Percentiles rank a stretch among this genome's conserved stretches.
Conservation (phyloP, 1,140 invertebrate species). For the Diorhabda sublineata region DNA sequence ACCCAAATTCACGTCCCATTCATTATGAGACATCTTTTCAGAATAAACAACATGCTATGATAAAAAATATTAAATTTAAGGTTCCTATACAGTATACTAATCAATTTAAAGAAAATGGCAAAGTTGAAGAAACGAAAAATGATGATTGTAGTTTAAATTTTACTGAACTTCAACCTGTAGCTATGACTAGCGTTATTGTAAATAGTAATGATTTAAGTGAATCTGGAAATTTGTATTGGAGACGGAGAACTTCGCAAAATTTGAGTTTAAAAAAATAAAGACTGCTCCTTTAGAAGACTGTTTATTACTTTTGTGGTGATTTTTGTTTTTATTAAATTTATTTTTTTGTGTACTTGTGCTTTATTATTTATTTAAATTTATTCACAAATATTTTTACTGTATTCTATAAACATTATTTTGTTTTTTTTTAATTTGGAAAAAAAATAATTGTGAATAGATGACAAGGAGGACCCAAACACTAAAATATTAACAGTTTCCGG, state of each 20-base stretch:
- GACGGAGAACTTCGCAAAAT: slow-evolving; percentile 37
- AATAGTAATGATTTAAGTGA: slow-evolving; percentile 29
- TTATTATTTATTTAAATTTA: too few relatives aligned
- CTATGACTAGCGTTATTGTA: slow-evolving; percentile 39
- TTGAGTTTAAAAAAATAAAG: slow-evolving; percentile 29
- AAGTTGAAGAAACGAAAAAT: neutral
- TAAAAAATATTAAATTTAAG: slow-evolving; percentile 48
- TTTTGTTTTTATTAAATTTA: neutral
- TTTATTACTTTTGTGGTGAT: neutral
- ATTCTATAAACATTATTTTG: too few relatives aligned
- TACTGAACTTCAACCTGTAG: slow-evolving; percentile 25
- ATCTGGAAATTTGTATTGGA: slow-evolving; percentile 37
- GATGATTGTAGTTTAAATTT: slow-evolving; percentile 17
- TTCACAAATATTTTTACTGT: too few relatives aligned
- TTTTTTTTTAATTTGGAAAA: too few relatives aligned
- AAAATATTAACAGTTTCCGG: too few relatives aligned
- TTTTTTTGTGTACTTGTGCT: neutral
- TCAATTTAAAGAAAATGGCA: slow-evolving; percentile 22
- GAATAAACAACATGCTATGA: slow-evolving; percentile 39
- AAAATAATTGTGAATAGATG: too few relatives aligned
- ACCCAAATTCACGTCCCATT: slow-evolving; percentile 24
- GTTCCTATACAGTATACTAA: slow-evolving; percentile 42
- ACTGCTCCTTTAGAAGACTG: slow-evolving; percentile 21
- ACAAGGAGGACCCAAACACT: too few relatives aligned
- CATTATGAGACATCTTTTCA: slow-evolving; percentile 45